Percentiles rank a stretch among this genome's conserved stretches.
Evolutionary conservation across 2,113 vertebrate genomes (phyloP).

Genomic region (Mirza zaza): DNA sequence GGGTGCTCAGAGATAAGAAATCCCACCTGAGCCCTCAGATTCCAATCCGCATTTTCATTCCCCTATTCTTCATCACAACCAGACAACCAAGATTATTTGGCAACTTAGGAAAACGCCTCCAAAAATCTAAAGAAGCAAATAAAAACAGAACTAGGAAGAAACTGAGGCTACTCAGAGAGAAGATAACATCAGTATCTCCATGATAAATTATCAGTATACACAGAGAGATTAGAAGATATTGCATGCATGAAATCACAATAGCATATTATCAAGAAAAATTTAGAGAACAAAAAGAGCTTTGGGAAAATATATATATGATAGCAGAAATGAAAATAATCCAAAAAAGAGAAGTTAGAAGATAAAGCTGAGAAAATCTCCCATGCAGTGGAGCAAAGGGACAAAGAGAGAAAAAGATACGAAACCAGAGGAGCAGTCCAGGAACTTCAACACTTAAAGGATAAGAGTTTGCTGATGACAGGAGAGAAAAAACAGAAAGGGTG

Average conservation of each 20-base stretch:
- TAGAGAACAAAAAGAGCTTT: background rate
- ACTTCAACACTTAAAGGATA: background rate
- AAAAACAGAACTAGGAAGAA: background rate
- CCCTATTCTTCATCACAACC: background rate
- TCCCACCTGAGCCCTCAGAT: background rate
- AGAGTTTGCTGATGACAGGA: background rate
- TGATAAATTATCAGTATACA: background rate
- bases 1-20: background rate
- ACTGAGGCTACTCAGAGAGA: background rate
- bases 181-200: background rate
- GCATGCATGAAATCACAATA: background rate
- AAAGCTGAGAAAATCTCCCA: background rate
- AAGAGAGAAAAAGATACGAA: background rate
- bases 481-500: background rate
- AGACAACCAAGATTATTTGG: background rate
- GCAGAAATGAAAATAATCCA: conserved; percentile 16
- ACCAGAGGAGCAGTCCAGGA: background rate
- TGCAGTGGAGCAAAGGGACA: background rate
- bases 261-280: background rate
- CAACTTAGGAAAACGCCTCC: background rate
- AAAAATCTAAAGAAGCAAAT: background rate
- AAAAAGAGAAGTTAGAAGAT: background rate
- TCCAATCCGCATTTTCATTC: background rate
- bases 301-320: background rate
- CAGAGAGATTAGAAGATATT: background rate